Conservation (phyloP, 2,113 vertebrate genomes). For the Riparia riparia region DNA sequence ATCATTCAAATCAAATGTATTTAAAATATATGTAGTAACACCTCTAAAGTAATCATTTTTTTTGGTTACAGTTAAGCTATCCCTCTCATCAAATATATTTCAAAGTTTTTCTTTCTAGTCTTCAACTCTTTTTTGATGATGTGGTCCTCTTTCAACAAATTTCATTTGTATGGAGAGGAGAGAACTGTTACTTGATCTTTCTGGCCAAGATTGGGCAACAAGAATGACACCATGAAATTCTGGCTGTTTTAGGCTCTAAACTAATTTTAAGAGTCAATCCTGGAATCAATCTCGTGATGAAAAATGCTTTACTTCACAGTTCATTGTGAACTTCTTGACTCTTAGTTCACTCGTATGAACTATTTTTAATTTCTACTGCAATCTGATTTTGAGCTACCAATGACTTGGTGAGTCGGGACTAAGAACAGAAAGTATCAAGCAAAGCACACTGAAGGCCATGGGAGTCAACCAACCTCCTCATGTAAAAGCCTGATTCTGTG, state of each 20-base stretch:
- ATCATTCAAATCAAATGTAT: not conserved
- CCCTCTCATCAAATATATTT: not conserved
- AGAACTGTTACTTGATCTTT: slow-evolving; percentile 9
- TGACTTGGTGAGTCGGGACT: not conserved
- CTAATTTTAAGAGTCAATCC: not conserved
- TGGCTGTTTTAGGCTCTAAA: not conserved
- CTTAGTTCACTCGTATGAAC: not conserved
- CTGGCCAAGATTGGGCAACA: not conserved
- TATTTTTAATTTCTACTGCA: slow-evolving; percentile 8
- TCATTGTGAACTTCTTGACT: not conserved
- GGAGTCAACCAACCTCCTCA: not conserved
- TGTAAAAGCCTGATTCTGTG: not conserved
- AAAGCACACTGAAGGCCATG: not conserved
- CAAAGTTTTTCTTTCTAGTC: not conserved
- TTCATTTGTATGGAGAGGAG: not conserved
- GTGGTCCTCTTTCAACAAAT: not conserved
- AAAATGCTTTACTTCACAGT: not conserved
- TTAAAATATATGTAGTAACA: not conserved
- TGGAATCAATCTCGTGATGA: not conserved
- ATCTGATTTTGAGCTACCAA: not conserved
- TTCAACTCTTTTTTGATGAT: not conserved
- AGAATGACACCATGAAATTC: not conserved
- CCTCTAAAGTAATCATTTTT: not conserved
- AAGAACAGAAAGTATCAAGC: not conserved
- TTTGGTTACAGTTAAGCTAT: not conserved